Evolutionary conservation across 2,113 vertebrate species (phyloP), one percentile per base, ranked within the genome.

Genomic region (Datnioides undecimradiatus): DNA sequence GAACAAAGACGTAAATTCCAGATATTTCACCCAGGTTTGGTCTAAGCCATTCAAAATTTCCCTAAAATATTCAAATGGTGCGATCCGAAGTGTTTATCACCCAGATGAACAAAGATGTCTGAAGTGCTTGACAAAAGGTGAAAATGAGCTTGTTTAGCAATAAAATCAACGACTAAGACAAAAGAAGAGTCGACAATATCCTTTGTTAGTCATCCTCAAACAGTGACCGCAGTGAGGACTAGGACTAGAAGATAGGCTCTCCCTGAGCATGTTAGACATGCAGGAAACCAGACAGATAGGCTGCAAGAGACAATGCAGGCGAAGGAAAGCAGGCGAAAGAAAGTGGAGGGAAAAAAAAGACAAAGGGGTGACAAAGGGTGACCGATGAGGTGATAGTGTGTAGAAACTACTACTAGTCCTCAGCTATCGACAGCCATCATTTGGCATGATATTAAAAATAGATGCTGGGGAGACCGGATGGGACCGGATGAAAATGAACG

Each of bases 161-260:
- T 8, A 58, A 77, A 83, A 74, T 29, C 60, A 62, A 73, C 8
- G 40, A 52, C 45, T 10, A 3, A 46, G 34, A 45, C 65, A 45
- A 66, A 67, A 80, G 62, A 71, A 55, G 23, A 46, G 23, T 8
- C n/a, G 69, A 67, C 25, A 38, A 79, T n/a, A 1, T 36, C 51
- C 46, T 79, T 83, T 85, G 77, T 84, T 73, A 17, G 58, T 29
- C 14, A 23, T 48, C 8, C 63, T 76, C 49, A 70, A 71, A 86
- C 72, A 65, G 55, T 27, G 59, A 64, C 51, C 4, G 72, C 43
- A 51, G 40, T 10, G 72, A 82, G 76, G 85, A 82, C 84, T n/a
- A n/a, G n/a, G n/a, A 76, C 76, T 84, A 77, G 59, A 9, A 88
- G 92, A 94, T 93, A 90, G 71, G n/a, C 94, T 94, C 92, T 92